Evolutionary conservation across 2,797 vertebrate species (phyloP).

Genomic region (Agapornis canus): DNA sequence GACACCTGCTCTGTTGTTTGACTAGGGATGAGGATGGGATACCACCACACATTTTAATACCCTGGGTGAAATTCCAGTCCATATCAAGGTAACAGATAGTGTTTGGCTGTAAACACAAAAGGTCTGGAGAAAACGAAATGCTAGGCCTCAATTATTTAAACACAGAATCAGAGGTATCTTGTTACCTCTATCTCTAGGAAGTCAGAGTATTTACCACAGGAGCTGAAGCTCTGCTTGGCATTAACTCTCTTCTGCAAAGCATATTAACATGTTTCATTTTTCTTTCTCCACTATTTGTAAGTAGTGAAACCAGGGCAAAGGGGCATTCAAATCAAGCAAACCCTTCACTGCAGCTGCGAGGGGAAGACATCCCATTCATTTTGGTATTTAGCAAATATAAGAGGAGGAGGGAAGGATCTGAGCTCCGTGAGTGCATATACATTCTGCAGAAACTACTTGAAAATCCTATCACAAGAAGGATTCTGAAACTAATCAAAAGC

Average conservation of each 20-base stretch:
- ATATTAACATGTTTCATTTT: background rate
- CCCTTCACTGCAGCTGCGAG: background rate
- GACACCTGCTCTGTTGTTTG: background rate
- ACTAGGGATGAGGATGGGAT: background rate
- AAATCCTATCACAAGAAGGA: background rate
- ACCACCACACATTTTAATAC: constrained; percentile 58
- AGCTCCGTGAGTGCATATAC: background rate
- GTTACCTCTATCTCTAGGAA: constrained; percentile 46
- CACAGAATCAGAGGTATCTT: constrained; percentile 27
- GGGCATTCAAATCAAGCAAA: background rate
- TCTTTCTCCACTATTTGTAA: background rate
- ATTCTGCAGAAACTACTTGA: background rate
- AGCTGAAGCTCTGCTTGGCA: background rate
- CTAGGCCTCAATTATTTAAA: constrained; percentile 76
- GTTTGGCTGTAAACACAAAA: constrained; percentile 62
- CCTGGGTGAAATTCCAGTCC: constrained; percentile 75
- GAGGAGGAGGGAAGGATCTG: background rate
- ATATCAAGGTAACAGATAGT: constrained; percentile 41
- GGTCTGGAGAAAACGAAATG: constrained; percentile 67
- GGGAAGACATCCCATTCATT: background rate
- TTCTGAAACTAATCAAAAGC: background rate
- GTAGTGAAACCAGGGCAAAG: background rate
- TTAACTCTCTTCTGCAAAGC: background rate
- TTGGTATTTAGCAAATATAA: background rate
- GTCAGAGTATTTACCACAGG: background rate